Evolutionary conservation across 2,888 invertebrate species (phyloP).

Genomic region (Brachyptera putata): DNA sequence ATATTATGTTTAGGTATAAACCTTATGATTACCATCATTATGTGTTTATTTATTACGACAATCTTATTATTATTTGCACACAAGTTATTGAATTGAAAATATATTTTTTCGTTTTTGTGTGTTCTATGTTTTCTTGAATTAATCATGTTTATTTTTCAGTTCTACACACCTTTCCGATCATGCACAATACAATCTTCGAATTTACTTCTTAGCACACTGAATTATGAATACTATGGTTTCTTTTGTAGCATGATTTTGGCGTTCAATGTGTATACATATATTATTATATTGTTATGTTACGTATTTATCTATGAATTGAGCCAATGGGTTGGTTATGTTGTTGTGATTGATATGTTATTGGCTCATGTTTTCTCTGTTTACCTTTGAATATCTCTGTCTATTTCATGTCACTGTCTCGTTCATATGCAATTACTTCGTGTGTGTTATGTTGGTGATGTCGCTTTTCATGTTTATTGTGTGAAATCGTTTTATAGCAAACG

Average conservation of each 20-base stretch:
- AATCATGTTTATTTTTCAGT: too few species aligned
- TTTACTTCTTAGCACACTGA: neutral
- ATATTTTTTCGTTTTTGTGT: slow-evolving; percentile 11
- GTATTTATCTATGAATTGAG: neutral
- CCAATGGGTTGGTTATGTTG: slow-evolving; percentile 16
- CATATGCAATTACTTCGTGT: too few species aligned
- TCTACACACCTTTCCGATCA: too few species aligned
- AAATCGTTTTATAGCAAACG: too few species aligned
- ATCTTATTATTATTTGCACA: neutral
- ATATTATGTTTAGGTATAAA: too few species aligned
- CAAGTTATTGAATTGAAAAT: neutral
- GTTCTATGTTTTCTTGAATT: slow-evolving; percentile 3
- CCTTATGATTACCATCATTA: too few species aligned
- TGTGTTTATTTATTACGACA: too few species aligned
- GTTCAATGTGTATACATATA: neutral
- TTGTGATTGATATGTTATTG: too few species aligned
- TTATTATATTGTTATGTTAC: neutral
- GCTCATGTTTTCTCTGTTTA: neutral
- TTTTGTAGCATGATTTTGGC: neutral
- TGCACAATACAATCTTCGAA: neutral
- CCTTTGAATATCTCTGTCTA: neutral
- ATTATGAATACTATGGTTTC: too few species aligned
- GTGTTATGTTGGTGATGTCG: too few species aligned
- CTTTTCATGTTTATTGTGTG: too few species aligned
- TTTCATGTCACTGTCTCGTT: too few species aligned